A percentile compares a stretch with the other conserved stretches of the same genome.
Conservation (phyloP, 2,797 vertebrate genomes). For the Telmatherina bonti region DNA sequence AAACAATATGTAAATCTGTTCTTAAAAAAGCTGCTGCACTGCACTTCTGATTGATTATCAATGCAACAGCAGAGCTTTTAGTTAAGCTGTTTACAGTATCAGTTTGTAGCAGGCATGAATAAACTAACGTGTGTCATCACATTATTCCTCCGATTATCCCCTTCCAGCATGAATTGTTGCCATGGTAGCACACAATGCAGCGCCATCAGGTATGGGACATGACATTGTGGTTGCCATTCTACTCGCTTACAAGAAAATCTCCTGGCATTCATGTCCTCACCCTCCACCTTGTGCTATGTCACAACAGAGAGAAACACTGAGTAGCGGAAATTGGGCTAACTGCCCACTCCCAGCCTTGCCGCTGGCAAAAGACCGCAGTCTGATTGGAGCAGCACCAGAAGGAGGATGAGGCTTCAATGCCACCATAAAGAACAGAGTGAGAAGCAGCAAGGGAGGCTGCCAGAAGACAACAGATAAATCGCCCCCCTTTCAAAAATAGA, state of each 20-base stretch:
- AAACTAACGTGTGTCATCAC: constrained; percentile 53
- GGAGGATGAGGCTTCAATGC: constrained; percentile 70
- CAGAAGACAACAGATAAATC: constrained; percentile 65
- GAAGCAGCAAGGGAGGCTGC: constrained; percentile 64
- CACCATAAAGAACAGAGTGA: constrained; percentile 67
- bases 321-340: constrained; percentile 62
- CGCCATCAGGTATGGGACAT: constrained; percentile 46
- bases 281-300: constrained; percentile 65
- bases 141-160: constrained; percentile 56
- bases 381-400: constrained; percentile 73
- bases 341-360: constrained; percentile 70
- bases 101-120: constrained; percentile 58
- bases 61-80: constrained; percentile 2
- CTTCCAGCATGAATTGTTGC: constrained; percentile 41
- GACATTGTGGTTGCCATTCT: constrained; percentile 57
- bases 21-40: constrained; percentile 18
- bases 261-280: constrained; percentile 61
- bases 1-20: not conserved
- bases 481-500: constrained; percentile 69
- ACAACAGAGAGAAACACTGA: constrained; percentile 66
- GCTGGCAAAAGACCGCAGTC: constrained; percentile 55
- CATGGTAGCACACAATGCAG: constrained; percentile 53
- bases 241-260: constrained; percentile 62
- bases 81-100: constrained; percentile 53
- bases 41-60: not conserved